A percentile compares a stretch with the other conserved stretches of the same genome.
Conservation (phyloP, 2,888 invertebrate species). For the Diaprepes abbreviatus region DNA sequence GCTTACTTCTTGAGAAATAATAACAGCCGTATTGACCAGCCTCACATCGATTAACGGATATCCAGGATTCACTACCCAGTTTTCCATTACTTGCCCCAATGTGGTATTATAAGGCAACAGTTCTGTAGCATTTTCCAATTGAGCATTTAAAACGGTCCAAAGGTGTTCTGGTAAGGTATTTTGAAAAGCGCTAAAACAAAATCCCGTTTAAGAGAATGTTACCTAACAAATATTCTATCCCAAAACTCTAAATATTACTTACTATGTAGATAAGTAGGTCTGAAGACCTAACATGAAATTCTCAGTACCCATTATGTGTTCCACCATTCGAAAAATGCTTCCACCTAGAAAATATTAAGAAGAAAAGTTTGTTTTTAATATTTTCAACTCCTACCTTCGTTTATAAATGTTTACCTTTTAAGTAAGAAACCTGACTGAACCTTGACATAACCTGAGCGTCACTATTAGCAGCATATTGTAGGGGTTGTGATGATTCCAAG, state of each 20-base stretch:
- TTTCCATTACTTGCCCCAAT: constrained; percentile 48
- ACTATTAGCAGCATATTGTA: constrained; percentile 72
- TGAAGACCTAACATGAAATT: constrained; percentile 50
- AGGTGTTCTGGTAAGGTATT: constrained; percentile 70
- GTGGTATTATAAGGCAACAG: constrained; percentile 20
- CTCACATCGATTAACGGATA: constrained; percentile 49
- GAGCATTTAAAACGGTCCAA: constrained; percentile 65
- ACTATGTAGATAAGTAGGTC: constrained; percentile 50
- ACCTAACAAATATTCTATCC: too few relatives aligned
- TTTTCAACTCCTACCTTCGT: too few relatives aligned
- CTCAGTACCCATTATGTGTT: constrained; percentile 51
- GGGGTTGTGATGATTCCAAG: constrained; percentile 71
- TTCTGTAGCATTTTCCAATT: constrained; percentile 37
- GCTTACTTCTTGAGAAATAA: constrained; percentile 48
- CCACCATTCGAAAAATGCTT: constrained; percentile 55
- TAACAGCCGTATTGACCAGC: constrained; percentile 4
- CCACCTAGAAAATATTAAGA: constrained; percentile 47
- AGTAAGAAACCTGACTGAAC: constrained; percentile 73
- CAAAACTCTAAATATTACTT: too few relatives aligned
- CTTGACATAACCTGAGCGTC: constrained; percentile 73
- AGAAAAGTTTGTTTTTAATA: too few relatives aligned
- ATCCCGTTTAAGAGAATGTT: too few relatives aligned
- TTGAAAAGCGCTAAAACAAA: constrained; percentile 62
- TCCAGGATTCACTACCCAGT: constrained; percentile 50
- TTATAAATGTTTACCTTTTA: too few relatives aligned